Conservation (phyloP, 2,113 vertebrate genomes). For the Limnothrissa miodon region DNA sequence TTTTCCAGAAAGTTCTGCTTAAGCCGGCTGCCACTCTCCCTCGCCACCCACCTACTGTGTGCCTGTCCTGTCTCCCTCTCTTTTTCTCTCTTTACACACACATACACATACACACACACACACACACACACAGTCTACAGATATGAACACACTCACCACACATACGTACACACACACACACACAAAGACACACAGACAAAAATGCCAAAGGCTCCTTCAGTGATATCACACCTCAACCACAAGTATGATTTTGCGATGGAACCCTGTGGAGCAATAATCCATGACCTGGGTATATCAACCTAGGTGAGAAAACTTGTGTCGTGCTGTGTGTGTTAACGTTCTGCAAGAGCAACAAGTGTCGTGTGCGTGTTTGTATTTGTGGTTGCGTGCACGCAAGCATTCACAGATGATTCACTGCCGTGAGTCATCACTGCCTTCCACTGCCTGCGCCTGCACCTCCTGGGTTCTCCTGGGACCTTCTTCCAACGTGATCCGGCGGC, state of each 20-base stretch:
- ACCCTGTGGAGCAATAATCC: constrained; percentile 37
- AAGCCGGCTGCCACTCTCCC: constrained; percentile 2
- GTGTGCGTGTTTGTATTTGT: not conserved
- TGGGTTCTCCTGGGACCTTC: too few species aligned
- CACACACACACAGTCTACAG: not conserved
- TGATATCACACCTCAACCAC: constrained; percentile 44
- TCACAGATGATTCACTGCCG: too few species aligned
- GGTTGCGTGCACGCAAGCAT: not conserved
- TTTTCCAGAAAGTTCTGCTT: constrained; percentile 17
- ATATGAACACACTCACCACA: not conserved
- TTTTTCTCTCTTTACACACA: too few species aligned
- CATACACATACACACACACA: not conserved
- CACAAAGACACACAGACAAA: constrained; percentile 25
- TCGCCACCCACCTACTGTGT: not conserved
- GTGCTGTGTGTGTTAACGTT: constrained; percentile 11
- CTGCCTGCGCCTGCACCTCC: too few species aligned
- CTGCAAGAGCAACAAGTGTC: constrained; percentile 9
- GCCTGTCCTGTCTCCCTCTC: not conserved
- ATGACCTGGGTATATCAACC: constrained; percentile 22
- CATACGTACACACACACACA: constrained; percentile 10
- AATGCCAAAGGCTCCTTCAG: constrained; percentile 24
- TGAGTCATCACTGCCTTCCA: too few species aligned
- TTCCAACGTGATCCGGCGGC: too few species aligned
- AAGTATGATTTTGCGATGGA: constrained; percentile 38
- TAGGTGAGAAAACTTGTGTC: not conserved